phyloP scores from a whole-genome alignment of 1,140 invertebrate species.

The Contarinia nasturtii region DNA sequence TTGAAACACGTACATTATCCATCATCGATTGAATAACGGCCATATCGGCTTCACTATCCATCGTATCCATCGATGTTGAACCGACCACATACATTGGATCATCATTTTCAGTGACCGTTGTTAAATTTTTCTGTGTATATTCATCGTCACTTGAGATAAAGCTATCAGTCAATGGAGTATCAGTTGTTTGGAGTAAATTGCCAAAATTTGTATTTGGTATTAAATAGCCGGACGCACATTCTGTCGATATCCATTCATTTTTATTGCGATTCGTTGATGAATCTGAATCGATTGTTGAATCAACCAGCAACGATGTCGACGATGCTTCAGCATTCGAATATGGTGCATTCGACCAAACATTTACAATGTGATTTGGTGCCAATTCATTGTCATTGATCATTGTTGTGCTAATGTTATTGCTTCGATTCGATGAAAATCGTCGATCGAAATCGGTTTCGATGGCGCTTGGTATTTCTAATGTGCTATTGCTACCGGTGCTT shows the following conservation, averaged over 20 bases:
- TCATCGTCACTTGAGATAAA: constrained; percentile 22
- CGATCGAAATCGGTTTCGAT: no score
- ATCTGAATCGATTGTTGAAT: constrained; percentile 5
- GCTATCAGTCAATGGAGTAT: constrained; percentile 22
- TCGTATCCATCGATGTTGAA: constrained; percentile 13
- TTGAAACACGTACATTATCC: constrained; percentile 27
- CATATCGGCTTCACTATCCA: constrained; percentile 19
- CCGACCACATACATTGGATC: not conserved
- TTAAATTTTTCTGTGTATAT: constrained; percentile 8
- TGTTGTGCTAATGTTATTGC: no score
- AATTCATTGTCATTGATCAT: no score
- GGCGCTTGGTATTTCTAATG: no score
- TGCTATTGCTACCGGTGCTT: no score
- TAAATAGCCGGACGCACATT: constrained; percentile 21
- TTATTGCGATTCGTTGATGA: not conserved
- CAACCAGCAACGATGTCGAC: constrained; percentile 13
- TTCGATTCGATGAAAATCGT: no score
- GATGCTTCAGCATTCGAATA: constrained; percentile 13
- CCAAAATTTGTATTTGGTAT: constrained; percentile 24
- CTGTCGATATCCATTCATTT: constrained; percentile 12
- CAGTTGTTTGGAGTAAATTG: constrained; percentile 20
- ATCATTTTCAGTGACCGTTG: constrained; percentile 19
- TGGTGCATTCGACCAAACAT: constrained; percentile 14
- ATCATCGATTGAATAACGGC: constrained; percentile 28
- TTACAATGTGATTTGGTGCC: constrained; percentile 2